Evolutionary conservation across 2,113 vertebrate genomes (phyloP).

Genomic region (Tupaia chinensis): DNA sequence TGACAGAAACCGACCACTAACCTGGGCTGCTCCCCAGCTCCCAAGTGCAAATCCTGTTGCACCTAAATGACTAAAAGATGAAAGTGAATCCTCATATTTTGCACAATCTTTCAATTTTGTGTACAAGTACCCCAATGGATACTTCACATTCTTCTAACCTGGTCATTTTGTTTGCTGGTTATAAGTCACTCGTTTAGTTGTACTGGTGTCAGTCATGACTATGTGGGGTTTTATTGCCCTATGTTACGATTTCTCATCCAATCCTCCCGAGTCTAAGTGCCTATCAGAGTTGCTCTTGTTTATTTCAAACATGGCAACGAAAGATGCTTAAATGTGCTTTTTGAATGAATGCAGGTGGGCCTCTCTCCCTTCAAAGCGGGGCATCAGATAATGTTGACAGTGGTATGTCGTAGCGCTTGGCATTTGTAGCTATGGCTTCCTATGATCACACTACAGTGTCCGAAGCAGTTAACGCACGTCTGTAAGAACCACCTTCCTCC

Average conservation of each 20-base stretch:
- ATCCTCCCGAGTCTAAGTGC: background rate
- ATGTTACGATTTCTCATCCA: background rate
- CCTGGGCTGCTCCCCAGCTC: background rate
- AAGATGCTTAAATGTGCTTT: background rate
- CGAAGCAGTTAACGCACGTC: background rate
- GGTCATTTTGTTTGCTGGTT: background rate
- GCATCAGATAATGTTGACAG: background rate
- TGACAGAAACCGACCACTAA: background rate
- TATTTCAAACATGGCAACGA: background rate
- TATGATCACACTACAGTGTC: background rate
- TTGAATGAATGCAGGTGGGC: background rate
- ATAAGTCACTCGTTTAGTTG: background rate
- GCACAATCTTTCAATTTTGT: background rate
- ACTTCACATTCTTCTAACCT: background rate
- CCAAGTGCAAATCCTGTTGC: background rate
- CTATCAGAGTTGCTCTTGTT: background rate
- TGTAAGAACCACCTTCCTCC: background rate
- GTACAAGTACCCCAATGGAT: background rate
- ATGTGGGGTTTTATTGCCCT: background rate
- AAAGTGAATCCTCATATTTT: background rate
- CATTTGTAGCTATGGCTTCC: background rate
- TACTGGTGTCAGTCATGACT: background rate
- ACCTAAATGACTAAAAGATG: background rate
- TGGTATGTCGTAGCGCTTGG: background rate
- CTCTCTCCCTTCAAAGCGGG: background rate